Evolutionary conservation across 2,113 vertebrate genomes (phyloP), one percentile per base, ranked within the genome.

Genomic region (Xenotilapia leptura): DNA sequence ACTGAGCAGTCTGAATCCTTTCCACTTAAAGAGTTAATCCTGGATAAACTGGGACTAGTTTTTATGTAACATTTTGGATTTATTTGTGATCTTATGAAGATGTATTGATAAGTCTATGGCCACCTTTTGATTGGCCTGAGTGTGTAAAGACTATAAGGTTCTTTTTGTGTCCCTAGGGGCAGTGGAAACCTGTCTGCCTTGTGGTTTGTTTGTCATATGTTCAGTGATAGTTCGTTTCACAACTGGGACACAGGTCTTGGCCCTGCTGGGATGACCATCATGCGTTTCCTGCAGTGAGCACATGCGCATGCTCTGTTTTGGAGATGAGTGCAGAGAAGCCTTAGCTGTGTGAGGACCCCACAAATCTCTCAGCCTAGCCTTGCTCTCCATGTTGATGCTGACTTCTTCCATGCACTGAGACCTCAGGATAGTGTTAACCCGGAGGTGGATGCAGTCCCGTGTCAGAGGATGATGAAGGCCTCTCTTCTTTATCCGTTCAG

Each of bases 401-500:
- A 45, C 83, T 1, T 56, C 28, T 17, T 94, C 94, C 0, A 8
- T 36, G 65, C 47, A 55, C 47, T 70, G 85, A 17, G 80, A 23
- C 6, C 86, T 92, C 80, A 97, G 96, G 55, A 96, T 79, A 2
- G 79, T 75, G 3, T 88, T 89, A n/a, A 97, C 26, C 0, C 91
- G 96, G n/a, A 97, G 86, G 3, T 97, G 94, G 40, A 97, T 81
- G 85, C 70, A 93, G 56, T 97, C 90, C 0, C 90, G 85, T 1
- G 94, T 94, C 82, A 92, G 56, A 0, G 92, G 84, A 3, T 55
- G 86, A 19, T 93, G 80, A 3, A 85, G 85, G 2, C 80, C 88
- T 62, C 90, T 94, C 81, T 83, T 95, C 87, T 89, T 95, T 28
- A 92, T 85, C 1, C 17, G 49, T 7, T 88, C 86, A 33, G 21